A percentile compares a stretch with the other conserved stretches of the same genome.
Evolutionary conservation across 2,797 vertebrate species (phyloP).

Genomic region (Gadopsis marmoratus): DNA sequence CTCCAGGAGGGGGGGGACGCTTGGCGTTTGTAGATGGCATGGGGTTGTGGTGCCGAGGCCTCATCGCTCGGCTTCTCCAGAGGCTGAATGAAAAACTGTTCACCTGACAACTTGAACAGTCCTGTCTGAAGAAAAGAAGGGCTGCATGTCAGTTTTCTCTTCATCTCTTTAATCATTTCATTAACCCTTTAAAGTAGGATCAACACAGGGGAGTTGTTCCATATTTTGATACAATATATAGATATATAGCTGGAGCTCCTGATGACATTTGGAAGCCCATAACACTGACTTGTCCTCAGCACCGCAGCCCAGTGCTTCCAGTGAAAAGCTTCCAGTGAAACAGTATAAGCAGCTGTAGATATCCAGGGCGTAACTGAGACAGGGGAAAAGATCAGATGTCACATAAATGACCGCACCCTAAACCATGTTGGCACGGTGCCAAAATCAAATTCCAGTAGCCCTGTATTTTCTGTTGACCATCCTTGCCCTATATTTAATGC

Average conservation of each 20-base stretch:
- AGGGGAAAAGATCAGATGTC: constrained; percentile 37
- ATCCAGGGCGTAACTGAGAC: background rate
- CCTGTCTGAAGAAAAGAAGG: constrained; percentile 86
- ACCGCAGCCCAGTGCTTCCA: too few species aligned
- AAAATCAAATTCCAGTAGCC: constrained; percentile 38
- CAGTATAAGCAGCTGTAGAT: background rate
- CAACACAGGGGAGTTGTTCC: background rate
- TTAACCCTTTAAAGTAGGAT: background rate
- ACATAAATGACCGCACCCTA: constrained; percentile 26
- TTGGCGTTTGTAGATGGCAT: constrained; percentile 92
- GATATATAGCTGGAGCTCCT: too few species aligned
- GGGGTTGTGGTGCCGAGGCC: constrained; percentile 83
- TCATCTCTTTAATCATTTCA: background rate
- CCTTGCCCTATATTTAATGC: constrained; percentile 39
- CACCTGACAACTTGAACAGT: constrained; percentile 88
- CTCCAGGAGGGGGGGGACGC: constrained; percentile 37
- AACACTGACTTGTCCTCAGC: too few species aligned
- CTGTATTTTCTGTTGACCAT: constrained; percentile 16
- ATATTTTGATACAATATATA: too few species aligned
- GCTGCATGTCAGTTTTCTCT: background rate
- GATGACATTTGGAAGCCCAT: too few species aligned
- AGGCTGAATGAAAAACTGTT: constrained; percentile 96
- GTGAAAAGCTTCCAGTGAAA: background rate
- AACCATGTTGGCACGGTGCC: constrained; percentile 1
- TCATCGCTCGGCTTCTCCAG: constrained; percentile 70